These are phyloP conservation scores for Zenarchopterus dispar DNA, from an alignment of 2,797 vertebrate genomes.

Conservation along the genomic window DNA sequence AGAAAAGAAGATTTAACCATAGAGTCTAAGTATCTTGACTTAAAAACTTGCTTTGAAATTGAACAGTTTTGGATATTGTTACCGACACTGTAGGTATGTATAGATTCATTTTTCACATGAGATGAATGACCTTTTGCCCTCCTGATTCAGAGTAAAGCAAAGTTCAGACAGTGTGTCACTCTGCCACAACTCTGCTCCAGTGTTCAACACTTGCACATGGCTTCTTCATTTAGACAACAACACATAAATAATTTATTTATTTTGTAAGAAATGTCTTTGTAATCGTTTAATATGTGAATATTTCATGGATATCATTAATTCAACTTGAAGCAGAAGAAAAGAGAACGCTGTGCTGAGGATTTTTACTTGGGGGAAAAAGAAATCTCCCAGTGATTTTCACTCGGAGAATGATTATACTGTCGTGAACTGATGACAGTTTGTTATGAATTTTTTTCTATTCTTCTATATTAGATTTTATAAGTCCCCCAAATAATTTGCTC, in stretches of 20 bases:
- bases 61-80: constrained; percentile 16
- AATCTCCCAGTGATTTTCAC: constrained; percentile 10
- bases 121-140: constrained; percentile 14
- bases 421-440: constrained; percentile 13
- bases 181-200: constrained; percentile 35
- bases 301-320: constrained; percentile 80
- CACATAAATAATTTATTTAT: constrained; percentile 83
- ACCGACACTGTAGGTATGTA: neutral
- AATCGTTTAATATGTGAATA: constrained; percentile 85
- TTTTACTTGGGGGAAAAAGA: constrained; percentile 32
- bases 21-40: constrained; percentile 48
- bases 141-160: constrained; percentile 8
- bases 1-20: constrained; percentile 44
- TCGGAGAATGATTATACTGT: neutral
- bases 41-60: constrained; percentile 44
- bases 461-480: constrained; percentile 10
- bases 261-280: constrained; percentile 81
- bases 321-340: constrained; percentile 66
- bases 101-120: constrained; percentile 19
- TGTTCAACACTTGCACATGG: constrained; percentile 39
- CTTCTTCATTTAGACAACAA: constrained; percentile 48
- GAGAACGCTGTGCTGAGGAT: constrained; percentile 38
- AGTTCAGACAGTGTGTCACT: constrained; percentile 15
- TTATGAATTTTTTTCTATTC: neutral
- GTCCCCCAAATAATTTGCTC: too few relatives aligned